phyloP scores from a whole-genome alignment of 2,797 vertebrate genomes.

The Cyclura pinguis region DNA sequence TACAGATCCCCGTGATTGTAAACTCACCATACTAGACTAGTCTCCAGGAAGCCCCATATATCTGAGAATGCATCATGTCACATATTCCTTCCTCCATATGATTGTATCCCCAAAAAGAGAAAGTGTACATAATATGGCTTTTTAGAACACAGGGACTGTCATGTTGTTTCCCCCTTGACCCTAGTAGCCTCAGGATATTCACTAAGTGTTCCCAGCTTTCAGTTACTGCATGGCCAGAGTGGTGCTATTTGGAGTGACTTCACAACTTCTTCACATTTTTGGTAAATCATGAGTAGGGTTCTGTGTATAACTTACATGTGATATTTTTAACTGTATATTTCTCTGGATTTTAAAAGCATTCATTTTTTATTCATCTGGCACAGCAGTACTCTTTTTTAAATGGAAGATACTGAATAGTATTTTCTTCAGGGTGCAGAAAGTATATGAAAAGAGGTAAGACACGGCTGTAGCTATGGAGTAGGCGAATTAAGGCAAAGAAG shows the following conservation, averaged over 20 bases:
- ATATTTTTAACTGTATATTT: constrained; percentile 6
- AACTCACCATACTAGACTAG: neutral
- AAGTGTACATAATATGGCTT: neutral
- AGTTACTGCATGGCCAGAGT: neutral
- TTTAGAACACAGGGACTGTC: neutral
- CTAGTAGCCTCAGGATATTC: neutral
- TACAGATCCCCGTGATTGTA: neutral
- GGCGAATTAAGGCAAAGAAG: no score
- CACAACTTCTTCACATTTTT: neutral
- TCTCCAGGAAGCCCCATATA: neutral
- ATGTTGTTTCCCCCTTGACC: neutral
- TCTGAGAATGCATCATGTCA: neutral
- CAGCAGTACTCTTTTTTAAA: neutral
- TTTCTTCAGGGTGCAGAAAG: constrained; percentile 5
- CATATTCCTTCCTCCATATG: neutral
- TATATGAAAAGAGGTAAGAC: neutral
- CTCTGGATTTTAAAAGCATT: constrained; percentile 55
- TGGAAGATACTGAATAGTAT: constrained; percentile 39
- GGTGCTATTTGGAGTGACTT: no score
- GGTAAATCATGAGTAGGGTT: neutral
- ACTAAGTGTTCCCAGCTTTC: neutral
- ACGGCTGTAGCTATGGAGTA: no score
- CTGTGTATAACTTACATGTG: neutral
- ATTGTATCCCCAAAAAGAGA: neutral
- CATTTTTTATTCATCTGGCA: constrained; percentile 41